These are phyloP conservation scores for Drosophila mettleri DNA, from an alignment of 2,888 invertebrate species.

Conservation along the genomic window DNA sequence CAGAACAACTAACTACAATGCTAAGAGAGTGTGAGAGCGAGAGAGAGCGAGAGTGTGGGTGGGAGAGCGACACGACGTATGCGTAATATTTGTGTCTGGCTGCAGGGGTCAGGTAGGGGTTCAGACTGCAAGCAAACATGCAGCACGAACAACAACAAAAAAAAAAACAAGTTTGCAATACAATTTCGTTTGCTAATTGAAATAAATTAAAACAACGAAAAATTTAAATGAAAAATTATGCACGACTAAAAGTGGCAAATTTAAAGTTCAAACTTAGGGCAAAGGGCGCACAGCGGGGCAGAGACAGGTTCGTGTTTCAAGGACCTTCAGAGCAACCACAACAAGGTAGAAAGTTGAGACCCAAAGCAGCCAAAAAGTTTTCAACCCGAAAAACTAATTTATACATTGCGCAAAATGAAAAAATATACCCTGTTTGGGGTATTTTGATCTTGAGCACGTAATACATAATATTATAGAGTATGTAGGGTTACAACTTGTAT, in stretches of 20 bases:
- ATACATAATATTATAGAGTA: too few species aligned
- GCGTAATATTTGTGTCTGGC: constrained; percentile 54
- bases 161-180: constrained; percentile 46
- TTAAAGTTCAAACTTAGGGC: constrained; percentile 6
- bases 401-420: neutral
- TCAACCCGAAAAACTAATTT: constrained; percentile 2
- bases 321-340: constrained; percentile 50
- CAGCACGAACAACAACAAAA: neutral
- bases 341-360: constrained; percentile 66
- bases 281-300: too few species aligned
- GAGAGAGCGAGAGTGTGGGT: neutral
- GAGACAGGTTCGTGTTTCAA: neutral
- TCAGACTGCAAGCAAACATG: constrained; percentile 7
- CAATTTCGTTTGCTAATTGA: constrained; percentile 74
- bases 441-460: too few species aligned
- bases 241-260: constrained; percentile 31
- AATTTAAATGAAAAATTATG: constrained; percentile 61
- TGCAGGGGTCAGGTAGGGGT: neutral
- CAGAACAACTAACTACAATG: constrained; percentile 31
- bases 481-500: neutral
- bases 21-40: neutral
- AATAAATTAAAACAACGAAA: constrained; percentile 72
- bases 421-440: constrained; percentile 23
- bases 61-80: constrained; percentile 57
- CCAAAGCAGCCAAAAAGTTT: constrained; percentile 39